A percentile compares a stretch with the other conserved stretches of the same genome.
phyloP scores from a whole-genome alignment of 2,797 vertebrate species.

The Lutjanus campechanus region DNA sequence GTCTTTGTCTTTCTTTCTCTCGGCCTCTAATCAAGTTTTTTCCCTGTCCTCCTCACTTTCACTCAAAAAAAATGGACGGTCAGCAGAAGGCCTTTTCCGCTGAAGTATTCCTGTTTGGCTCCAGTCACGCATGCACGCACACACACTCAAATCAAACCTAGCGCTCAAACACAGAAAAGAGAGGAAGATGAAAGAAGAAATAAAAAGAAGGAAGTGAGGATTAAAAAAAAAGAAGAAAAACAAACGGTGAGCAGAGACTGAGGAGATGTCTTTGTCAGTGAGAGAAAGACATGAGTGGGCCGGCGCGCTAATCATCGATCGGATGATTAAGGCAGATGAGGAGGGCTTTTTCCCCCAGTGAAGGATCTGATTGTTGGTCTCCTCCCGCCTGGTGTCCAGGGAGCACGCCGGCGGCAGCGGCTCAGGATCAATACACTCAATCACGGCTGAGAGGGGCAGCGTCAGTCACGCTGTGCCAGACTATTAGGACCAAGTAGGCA shows the following conservation, averaged over 20 bases:
- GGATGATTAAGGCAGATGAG: constrained; percentile 98
- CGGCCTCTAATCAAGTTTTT: constrained; percentile 60
- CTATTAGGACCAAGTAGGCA: constrained; percentile 94
- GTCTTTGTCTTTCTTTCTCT: constrained; percentile 46
- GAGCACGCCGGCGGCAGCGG: constrained; percentile 71
- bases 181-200: constrained; percentile 17
- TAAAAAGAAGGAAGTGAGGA: constrained; percentile 52
- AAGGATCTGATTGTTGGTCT: constrained; percentile 92
- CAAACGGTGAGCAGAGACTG: constrained; percentile 81
- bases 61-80: constrained; percentile 49
- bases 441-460: constrained; percentile 85
- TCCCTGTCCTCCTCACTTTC: constrained; percentile 56
- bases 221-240: constrained; percentile 48
- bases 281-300: constrained; percentile 76
- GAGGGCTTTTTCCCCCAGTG: constrained; percentile 91
- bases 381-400: constrained; percentile 86
- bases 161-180: constrained; percentile 5
- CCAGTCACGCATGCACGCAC: constrained; percentile 4
- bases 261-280: constrained; percentile 80
- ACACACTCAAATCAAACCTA: neutral
- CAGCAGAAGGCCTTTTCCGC: constrained; percentile 60
- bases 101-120: constrained; percentile 43
- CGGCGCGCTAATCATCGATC: constrained; percentile 93
- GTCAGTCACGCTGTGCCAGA: constrained; percentile 90
- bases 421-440: constrained; percentile 93